Conservation (phyloP, 2,797 vertebrate genomes). For the Ceryle rudis region DNA sequence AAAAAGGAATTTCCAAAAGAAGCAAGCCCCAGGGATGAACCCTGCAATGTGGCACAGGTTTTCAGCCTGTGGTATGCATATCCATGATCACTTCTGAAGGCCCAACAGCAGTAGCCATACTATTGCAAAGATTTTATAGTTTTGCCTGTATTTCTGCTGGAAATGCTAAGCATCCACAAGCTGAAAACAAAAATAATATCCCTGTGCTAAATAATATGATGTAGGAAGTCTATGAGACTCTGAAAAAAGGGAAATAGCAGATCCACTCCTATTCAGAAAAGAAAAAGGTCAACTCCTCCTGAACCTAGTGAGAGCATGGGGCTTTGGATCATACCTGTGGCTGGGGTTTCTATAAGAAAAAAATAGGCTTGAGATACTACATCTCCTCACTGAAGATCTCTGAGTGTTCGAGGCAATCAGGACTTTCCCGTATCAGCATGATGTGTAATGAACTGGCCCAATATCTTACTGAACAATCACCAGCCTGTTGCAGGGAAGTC, state of each 20-base stretch:
- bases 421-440: accelerated
- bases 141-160: background rate
- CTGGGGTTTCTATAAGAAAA: background rate
- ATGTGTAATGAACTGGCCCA: background rate
- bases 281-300: background rate
- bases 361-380: background rate
- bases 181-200: background rate
- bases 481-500: background rate
- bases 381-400: background rate
- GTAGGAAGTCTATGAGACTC: background rate
- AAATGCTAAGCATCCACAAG: background rate
- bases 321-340: background rate
- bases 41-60: accelerated
- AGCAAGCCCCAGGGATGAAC: background rate
- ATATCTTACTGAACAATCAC: background rate
- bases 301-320: background rate
- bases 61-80: background rate
- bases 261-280: background rate
- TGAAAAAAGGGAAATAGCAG: background rate
- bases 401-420: background rate
- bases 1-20: background rate
- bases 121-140: background rate
- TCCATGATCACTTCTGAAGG: background rate
- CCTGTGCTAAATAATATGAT: background rate
- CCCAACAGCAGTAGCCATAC: too few relatives aligned